phyloP scores from a whole-genome alignment of 2,113 vertebrate species.

The Perognathus longimembris region DNA sequence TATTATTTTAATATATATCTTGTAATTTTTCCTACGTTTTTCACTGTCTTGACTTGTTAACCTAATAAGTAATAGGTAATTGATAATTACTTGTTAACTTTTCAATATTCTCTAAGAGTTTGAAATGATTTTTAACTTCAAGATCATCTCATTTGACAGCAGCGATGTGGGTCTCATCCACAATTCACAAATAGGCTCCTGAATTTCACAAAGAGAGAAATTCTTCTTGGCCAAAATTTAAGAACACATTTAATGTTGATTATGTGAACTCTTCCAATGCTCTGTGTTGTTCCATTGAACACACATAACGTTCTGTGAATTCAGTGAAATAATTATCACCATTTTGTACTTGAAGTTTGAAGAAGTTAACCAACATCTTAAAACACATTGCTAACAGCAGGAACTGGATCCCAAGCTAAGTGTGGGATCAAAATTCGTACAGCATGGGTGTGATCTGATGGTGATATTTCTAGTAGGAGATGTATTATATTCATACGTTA shows the following conservation, averaged over 20 bases:
- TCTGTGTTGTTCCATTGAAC: background rate
- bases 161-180: background rate
- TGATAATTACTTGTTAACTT: conserved; percentile 6
- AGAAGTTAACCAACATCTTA: background rate
- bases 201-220: background rate
- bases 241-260: background rate
- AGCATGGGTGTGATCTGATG: background rate
- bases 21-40: background rate
- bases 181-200: background rate
- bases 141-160: background rate
- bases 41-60: background rate
- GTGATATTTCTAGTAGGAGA: background rate
- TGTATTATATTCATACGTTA: too few species aligned
- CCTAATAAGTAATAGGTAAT: background rate
- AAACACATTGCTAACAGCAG: background rate
- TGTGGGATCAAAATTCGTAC: background rate
- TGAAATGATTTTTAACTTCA: background rate
- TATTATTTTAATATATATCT: too few species aligned
- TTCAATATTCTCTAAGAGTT: background rate
- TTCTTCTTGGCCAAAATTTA: background rate
- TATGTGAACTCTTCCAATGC: background rate
- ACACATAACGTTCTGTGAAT: background rate
- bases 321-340: background rate
- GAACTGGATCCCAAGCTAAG: background rate
- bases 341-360: background rate